phyloP scores from a whole-genome alignment of 2,113 vertebrate species.

The Rattus norvegicus region DNA sequence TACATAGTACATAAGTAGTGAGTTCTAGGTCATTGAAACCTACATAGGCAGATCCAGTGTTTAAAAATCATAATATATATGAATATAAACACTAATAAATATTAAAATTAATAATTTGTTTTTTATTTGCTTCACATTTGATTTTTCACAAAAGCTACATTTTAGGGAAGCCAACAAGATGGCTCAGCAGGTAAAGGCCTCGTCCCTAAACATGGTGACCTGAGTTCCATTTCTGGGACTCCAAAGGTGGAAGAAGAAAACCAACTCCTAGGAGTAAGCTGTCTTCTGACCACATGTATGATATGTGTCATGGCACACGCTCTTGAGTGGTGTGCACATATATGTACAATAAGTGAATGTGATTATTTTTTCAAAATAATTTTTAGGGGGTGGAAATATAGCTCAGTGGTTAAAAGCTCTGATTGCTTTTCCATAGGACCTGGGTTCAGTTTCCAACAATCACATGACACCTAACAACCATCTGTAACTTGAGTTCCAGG shows the following conservation, averaged over 20 bases:
- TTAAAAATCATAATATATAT: background rate
- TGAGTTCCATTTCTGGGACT: background rate
- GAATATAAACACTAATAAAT: background rate
- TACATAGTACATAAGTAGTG: too few relatives aligned
- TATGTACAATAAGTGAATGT: background rate
- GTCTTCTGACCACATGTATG: background rate
- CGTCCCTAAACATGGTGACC: background rate
- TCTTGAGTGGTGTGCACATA: too few relatives aligned
- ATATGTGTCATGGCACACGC: background rate
- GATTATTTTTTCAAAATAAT: background rate
- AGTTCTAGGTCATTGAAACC: background rate
- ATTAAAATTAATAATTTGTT: background rate
- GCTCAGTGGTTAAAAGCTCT: background rate
- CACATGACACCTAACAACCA: background rate
- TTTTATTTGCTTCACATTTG: constrained; percentile 46
- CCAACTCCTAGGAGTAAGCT: background rate
- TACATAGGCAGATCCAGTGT: background rate
- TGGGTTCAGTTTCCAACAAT: background rate
- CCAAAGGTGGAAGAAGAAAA: background rate
- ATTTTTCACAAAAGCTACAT: constrained; percentile 31
- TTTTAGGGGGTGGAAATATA: background rate
- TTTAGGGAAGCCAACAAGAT: background rate
- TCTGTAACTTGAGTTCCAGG: background rate
- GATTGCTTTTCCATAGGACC: background rate
- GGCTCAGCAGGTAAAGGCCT: background rate